These are phyloP conservation scores for Euleptes europaea DNA, from an alignment of 2,113 vertebrate genomes.

Conservation along the genomic window DNA sequence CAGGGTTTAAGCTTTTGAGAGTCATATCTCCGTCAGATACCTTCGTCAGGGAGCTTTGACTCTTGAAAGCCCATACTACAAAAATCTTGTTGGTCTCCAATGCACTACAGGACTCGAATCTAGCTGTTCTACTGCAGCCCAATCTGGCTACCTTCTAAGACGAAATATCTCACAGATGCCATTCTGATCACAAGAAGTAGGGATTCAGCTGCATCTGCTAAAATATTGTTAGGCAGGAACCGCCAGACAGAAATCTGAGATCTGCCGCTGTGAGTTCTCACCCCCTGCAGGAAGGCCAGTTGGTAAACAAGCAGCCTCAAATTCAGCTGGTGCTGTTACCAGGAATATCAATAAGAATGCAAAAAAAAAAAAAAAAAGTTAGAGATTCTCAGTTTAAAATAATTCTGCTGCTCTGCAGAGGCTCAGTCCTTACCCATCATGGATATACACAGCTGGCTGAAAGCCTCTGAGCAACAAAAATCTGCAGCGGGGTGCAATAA, in stretches of 20 bases:
- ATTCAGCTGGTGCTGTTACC: background rate
- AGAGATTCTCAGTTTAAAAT: background rate
- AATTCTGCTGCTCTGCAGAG: background rate
- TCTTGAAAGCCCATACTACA: no score
- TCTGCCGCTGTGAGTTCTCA: background rate
- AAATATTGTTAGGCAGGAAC: background rate
- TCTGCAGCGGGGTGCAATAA: background rate
- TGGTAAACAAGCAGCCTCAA: background rate
- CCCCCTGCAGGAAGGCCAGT: background rate
- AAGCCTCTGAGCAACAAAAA: background rate
- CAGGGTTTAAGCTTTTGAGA: no score
- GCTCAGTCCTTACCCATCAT: background rate
- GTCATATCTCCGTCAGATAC: no score
- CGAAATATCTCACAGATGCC: conserved; percentile 3
- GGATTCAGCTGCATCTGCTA: background rate
- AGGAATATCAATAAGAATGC: background rate
- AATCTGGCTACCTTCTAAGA: no score
- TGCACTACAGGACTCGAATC: no score
- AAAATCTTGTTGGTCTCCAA: no score
- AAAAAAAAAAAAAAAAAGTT: fast-evolving
- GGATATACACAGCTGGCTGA: background rate
- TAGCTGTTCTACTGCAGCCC: no score
- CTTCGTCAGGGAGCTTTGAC: no score
- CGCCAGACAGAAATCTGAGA: background rate
- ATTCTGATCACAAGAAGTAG: conserved; percentile 12